Percentiles rank a stretch among this genome's conserved stretches.
Conservation (phyloP, 1,140 invertebrate species). For the Agrypnia vestita region DNA sequence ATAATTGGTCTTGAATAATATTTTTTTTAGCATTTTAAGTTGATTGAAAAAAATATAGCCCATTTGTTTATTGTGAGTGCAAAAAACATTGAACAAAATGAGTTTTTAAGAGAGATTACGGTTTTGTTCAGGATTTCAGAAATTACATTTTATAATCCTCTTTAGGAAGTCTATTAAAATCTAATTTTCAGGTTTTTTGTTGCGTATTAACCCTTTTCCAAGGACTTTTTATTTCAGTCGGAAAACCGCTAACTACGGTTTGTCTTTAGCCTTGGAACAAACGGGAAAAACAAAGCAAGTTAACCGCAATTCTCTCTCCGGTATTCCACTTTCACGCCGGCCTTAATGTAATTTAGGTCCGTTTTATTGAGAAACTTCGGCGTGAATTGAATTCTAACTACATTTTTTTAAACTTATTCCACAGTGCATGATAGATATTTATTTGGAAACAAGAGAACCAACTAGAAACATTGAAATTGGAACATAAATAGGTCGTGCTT, state of each 20-base stretch:
- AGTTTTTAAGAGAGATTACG: too few species aligned
- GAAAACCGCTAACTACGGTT: not conserved
- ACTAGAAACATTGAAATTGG: conserved; percentile 2
- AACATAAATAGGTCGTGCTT: not conserved
- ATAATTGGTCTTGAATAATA: too few species aligned
- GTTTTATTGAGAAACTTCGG: conserved; percentile 21
- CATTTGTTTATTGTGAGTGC: too few species aligned
- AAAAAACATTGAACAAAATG: too few species aligned
- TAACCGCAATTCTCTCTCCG: not conserved
- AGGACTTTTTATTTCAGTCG: not conserved
- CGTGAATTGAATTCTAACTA: conserved; percentile 9
- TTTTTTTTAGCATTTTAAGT: too few species aligned
- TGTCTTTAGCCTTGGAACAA: not conserved
- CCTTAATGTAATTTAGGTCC: conserved; percentile 10
- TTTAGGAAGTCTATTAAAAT: too few species aligned
- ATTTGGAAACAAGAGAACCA: not conserved
- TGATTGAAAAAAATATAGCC: too few species aligned
- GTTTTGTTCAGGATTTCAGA: too few species aligned
- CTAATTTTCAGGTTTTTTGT: too few species aligned
- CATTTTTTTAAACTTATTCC: not conserved
- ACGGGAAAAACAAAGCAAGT: not conserved
- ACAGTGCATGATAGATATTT: not conserved
- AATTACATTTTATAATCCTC: too few species aligned
- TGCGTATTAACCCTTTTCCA: not conserved
- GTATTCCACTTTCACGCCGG: conserved; percentile 25